A percentile compares a stretch with the other conserved stretches of the same genome.
Conservation (phyloP, 2,113 vertebrate species). For the Amphiprion ocellaris region DNA sequence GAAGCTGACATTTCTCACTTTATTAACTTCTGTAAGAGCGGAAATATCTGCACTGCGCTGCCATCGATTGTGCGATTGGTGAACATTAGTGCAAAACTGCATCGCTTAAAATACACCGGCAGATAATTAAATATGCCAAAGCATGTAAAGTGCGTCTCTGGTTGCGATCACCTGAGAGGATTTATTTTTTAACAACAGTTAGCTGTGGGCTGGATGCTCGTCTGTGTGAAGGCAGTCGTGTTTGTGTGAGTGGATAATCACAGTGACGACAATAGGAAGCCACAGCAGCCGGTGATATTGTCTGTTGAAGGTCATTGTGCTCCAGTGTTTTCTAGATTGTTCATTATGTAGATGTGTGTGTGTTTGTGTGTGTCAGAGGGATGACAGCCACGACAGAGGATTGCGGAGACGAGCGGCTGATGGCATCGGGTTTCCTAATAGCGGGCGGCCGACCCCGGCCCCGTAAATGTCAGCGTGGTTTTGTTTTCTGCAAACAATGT, state of each 20-base stretch:
- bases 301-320: constrained; percentile 64
- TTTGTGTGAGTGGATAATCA: constrained; percentile 37
- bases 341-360: constrained; percentile 26
- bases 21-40: too few species aligned
- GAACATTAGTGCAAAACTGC: background rate
- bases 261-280: constrained; percentile 57
- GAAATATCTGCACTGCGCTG: too few species aligned
- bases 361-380: constrained; percentile 6
- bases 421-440: constrained; percentile 71
- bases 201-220: constrained; percentile 26
- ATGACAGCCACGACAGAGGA: constrained; percentile 54
- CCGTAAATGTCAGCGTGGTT: constrained; percentile 81
- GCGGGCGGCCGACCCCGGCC: constrained; percentile 39
- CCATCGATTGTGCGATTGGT: background rate
- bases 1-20: too few species aligned
- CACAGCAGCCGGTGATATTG: constrained; percentile 48
- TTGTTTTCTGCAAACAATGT: constrained; percentile 82
- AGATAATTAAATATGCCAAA: constrained; percentile 15
- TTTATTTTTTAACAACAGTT: constrained; percentile 49
- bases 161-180: constrained; percentile 14
- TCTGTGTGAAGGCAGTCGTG: constrained; percentile 1
- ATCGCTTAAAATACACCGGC: constrained; percentile 25
- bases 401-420: constrained; percentile 59
- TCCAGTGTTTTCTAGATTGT: constrained; percentile 55
- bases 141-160: background rate